Evolutionary conservation across 2,797 vertebrate species (phyloP).

Genomic region (Sebastes nivosus): DNA sequence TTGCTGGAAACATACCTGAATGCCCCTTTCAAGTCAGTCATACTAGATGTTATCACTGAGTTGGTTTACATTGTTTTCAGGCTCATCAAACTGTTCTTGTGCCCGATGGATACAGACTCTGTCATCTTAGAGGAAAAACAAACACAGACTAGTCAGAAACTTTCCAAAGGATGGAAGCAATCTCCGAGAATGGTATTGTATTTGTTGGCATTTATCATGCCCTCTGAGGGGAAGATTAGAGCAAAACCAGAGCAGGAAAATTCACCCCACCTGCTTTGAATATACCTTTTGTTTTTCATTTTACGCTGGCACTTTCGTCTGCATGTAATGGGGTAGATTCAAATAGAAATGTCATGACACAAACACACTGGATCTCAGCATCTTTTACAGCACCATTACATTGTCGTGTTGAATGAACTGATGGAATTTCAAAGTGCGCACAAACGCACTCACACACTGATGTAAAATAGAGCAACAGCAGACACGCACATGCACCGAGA

Average conservation of each 20-base stretch:
- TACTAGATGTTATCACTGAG: background rate
- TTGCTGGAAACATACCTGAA: background rate
- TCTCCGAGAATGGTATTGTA: constrained; percentile 60
- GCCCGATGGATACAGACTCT: constrained; percentile 30
- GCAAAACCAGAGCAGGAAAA: constrained; percentile 60
- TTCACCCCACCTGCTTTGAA: constrained; percentile 59
- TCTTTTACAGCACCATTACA: constrained; percentile 23
- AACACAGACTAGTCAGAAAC: constrained; percentile 14
- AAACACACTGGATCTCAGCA: constrained; percentile 4
- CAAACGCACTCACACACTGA: constrained; percentile 4
- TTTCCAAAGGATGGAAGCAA: constrained; percentile 64
- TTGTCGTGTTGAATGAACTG: constrained; percentile 6
- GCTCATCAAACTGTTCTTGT: constrained; percentile 19
- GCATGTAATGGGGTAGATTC: constrained; percentile 11
- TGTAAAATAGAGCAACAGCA: constrained; percentile 46
- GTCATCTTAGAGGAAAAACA: constrained; percentile 28
- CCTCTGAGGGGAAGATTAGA: constrained; percentile 57
- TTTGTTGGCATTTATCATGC: constrained; percentile 65
- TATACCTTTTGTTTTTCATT: constrained; percentile 55
- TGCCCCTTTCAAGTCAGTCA: background rate
- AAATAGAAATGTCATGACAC: constrained; percentile 9
- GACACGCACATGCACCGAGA: constrained; percentile 39
- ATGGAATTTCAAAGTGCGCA: constrained; percentile 27
- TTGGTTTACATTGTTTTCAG: constrained; percentile 41
- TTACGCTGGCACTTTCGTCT: constrained; percentile 36